Base-by-base conservation (phyloP, 2,113 vertebrate species). In the Sigmodon hispidus region DNA sequence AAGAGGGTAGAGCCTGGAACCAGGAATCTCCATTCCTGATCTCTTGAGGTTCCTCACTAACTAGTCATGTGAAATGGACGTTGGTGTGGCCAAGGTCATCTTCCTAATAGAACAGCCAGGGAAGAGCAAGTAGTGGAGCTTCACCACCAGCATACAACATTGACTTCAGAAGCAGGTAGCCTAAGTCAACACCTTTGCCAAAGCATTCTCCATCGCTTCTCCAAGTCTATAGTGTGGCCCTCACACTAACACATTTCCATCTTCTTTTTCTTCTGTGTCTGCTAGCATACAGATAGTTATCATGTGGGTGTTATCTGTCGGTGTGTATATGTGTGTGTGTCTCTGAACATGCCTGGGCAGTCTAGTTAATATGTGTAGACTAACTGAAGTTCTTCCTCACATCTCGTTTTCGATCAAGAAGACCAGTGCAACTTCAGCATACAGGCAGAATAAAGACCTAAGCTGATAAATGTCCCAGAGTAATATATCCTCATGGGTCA, bases 191-290 rank as follows among this genome's bases (percentile, higher is more conserved):
- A 73, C 11, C 50, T 43, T 55, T 21, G 63, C 43, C 3, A 16
- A 65, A 15, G 55, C 26, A 10, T 79, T 15, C 6, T 43, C 57
- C 12, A 57, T 29, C 19, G 12, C 12, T 79, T 22, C 36, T 90
- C 22, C 63, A 22, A 40, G 29, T 15, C 0, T 0, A 31, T 17
- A 77, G 19, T 45, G 34, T 75, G 57, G 75, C n/a, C 55, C 0
- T 1, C 19, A 79, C 24, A 93, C 19, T n/a, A 69, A 24, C 61
- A 65, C 16, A 16, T 45, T 63, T 29, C 34, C 70, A 52, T 3
- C 48, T 57, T 57, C 36, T 57, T 52, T 48, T 77, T 48, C 59
- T 45, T 50, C 43, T 83, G 79, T 34, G 67, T 67, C 69, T 70
- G 73, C 22, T 81, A 36, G 43, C 5, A 45, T 91, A 45, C 21